Evolutionary conservation across 2,888 invertebrate species (phyloP).

Genomic region (Caenorhabditis imperialis): DNA sequence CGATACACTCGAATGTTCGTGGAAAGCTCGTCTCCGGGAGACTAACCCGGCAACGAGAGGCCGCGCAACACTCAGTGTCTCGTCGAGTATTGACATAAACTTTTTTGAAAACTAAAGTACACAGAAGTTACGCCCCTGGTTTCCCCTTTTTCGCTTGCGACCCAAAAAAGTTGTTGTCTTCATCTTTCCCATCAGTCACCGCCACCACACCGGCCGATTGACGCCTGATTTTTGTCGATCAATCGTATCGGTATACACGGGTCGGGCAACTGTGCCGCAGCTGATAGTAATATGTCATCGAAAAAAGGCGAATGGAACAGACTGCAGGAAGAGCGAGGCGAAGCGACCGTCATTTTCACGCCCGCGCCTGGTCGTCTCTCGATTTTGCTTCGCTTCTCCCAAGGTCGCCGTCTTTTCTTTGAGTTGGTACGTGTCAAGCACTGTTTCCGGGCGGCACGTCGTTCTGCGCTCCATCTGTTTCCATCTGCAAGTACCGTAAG

Average conservation of each 20-base stretch:
- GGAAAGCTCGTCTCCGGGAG: neutral
- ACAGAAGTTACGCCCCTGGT: slow-evolving; percentile 14
- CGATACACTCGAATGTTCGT: slow-evolving; percentile 1
- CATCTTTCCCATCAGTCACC: neutral
- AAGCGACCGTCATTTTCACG: slow-evolving; percentile 5
- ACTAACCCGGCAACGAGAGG: too few relatives aligned
- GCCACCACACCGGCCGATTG: neutral
- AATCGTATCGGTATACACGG: slow-evolving; percentile 20
- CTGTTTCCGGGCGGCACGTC: neutral
- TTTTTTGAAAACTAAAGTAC: slow-evolving; percentile 48
- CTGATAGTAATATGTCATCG: slow-evolving; percentile 19
- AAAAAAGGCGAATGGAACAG: slow-evolving; percentile 1
- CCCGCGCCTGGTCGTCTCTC: slow-evolving; percentile 1
- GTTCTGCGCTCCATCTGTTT: too few relatives aligned
- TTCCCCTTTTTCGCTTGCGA: neutral
- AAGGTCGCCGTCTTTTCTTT: neutral
- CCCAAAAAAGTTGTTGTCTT: neutral
- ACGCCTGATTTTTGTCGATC: slow-evolving; percentile 19
- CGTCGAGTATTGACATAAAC: slow-evolving; percentile 40
- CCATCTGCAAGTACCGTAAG: too few relatives aligned
- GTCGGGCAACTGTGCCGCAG: slow-evolving; percentile 18
- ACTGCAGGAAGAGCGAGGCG: too few relatives aligned
- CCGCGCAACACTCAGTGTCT: neutral
- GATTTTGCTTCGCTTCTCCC: neutral
- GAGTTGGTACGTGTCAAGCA: too few relatives aligned